Base-by-base conservation (phyloP, 2,113 vertebrate genomes). In the Xenopus laevis region DNA sequence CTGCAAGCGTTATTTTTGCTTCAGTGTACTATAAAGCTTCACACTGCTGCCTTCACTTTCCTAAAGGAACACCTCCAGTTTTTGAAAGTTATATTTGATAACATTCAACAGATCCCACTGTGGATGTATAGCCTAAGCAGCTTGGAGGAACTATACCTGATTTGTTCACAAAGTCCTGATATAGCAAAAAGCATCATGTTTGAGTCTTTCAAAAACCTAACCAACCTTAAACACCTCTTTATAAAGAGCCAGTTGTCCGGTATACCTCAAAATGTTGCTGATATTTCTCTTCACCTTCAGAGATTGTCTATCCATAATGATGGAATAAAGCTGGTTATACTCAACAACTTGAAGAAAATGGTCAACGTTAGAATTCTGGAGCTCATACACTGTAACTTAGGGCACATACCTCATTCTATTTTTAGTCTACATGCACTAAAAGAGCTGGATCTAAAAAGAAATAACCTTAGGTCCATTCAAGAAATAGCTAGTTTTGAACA, bases 291-390 rank as follows among this genome's bases (percentile, higher is more conserved):
- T 82, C 97, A 98, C 61, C 89, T 99, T 77, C 95, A 95, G 81
- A 91, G 91, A 23, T 81, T 99, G 75, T 94, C 91, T 66, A 78
- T 99, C 3, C 91, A 97, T 79, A 99, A 97, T 0, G 95, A 99
- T 0, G 95, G 96, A 84, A 95, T 92, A 33, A 98, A 96, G 83
- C 84, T 99, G 47, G 96, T 99, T 13, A 98, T 98, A 95, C 91
- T 98, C 58, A 98, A 98, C 88, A 98, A 96, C 74, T 79, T 99
- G 79, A 99, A 99, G 84, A 99, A 99, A 85, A 94, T 99, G 92
- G 87, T 88, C 78, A 95, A 97, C 64, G 85, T 99, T 74, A 93
- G 91, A 0, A 95, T 96, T 85, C 84, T 99, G 68, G 95, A 98
- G 71, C 81, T 99, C 15, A 90, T 98, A 67, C 96, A 94, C 23